Percentiles rank a stretch among this genome's conserved stretches.
Evolutionary conservation across 2,888 invertebrate genomes (phyloP).

Genomic region (Sipha maydis): DNA sequence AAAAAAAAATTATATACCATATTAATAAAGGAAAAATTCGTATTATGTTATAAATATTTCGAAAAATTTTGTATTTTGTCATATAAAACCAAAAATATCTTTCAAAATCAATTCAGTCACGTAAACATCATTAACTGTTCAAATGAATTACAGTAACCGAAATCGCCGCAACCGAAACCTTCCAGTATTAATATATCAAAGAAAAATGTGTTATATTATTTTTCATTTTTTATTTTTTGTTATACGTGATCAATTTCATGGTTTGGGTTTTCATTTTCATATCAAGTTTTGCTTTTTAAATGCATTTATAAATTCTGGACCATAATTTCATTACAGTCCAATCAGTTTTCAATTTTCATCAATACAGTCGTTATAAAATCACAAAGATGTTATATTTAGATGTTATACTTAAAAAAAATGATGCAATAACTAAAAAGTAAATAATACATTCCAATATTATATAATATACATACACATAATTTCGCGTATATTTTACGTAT

Average conservation of each 20-base stretch:
- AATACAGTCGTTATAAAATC: not conserved
- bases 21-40: too few species aligned
- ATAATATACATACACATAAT: not conserved
- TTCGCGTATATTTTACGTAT: too few species aligned
- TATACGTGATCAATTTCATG: not conserved
- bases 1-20: not conserved
- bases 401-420: not conserved
- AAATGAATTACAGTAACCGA: conserved; percentile 17
- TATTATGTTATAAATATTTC: too few species aligned
- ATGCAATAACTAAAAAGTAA: conserved; percentile 1
- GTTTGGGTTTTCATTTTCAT: not conserved
- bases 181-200: conserved; percentile 5
- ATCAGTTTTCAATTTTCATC: conserved; percentile 33
- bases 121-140: conserved; percentile 28
- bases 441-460: not conserved
- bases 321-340: conserved; percentile 3
- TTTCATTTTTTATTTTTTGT: not conserved
- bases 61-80: not conserved
- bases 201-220: not conserved
- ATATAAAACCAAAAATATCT: not conserved
- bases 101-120: not conserved
- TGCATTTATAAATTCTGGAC: not conserved
- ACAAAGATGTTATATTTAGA: not conserved
- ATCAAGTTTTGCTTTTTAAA: not conserved
- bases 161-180: not conserved